Conservation (phyloP, 2,888 invertebrate species). For the Pachycephus smyrnensis region DNA sequence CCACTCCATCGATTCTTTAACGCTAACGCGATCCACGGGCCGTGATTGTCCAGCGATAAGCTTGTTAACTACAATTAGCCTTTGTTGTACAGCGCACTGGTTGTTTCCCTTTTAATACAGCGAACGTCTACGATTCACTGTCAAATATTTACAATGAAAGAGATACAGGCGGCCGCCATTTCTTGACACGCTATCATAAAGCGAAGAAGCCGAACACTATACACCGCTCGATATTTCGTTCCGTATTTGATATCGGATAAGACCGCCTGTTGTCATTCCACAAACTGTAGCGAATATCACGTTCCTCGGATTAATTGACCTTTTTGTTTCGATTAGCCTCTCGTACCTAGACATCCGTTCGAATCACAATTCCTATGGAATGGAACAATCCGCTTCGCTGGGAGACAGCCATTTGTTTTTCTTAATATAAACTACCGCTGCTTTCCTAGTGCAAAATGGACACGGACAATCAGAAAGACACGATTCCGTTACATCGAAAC, state of each 20-base stretch:
- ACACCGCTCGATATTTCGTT: background rate
- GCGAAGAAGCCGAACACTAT: background rate
- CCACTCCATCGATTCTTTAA: background rate
- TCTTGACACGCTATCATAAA: background rate
- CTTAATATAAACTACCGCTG: background rate
- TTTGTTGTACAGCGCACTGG: background rate
- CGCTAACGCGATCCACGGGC: background rate
- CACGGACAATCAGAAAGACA: background rate
- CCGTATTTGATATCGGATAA: background rate
- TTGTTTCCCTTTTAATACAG: background rate
- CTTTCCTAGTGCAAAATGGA: background rate
- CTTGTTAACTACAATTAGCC: background rate
- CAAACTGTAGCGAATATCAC: conserved; percentile 36
- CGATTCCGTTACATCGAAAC: background rate
- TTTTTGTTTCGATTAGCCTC: conserved; percentile 34
- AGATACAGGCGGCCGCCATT: background rate
- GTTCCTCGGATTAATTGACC: conserved; percentile 31
- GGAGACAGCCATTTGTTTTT: background rate
- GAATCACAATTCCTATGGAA: background rate
- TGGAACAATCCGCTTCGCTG: background rate
- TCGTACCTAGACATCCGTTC: background rate
- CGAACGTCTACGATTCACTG: background rate
- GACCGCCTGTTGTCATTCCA: background rate
- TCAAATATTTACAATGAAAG: background rate
- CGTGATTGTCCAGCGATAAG: background rate